Evolutionary conservation across 92 coral and sea anemone species (phyloP), one percentile per base, ranked within the genome.

Genomic region (Epizoanthus ramosus): DNA sequence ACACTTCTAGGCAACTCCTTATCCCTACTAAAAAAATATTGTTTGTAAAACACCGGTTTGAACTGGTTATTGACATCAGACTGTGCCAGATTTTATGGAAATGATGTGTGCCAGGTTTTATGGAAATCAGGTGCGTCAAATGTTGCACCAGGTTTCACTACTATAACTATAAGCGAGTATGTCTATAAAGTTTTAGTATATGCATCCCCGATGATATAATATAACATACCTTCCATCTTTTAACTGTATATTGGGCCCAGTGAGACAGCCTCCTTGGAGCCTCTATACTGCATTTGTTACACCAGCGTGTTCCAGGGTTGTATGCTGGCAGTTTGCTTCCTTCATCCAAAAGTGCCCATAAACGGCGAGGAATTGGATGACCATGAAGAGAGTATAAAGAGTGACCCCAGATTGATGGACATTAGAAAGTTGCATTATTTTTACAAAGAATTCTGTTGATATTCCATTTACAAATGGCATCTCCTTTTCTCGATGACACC

Each of bases 281-380:
- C 59, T 83, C 80, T 9, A 19, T 83, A 12, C 73, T 0, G 35
- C 87, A 83, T 73, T 59, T 83, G 80, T 72, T 83, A 22, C 87
- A 72, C 74, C 80, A 72, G 65, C 80, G 64, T 83, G 80, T 73
- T 69, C 80, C 87, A 73, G 80, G 73, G 24, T 83, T 59, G 69
- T 72, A 80, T n/a, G 7, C 14, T 13, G 73, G 35, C 6, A 66
- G 8, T 24, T 79, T 83, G 43, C 53, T 71, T 56, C 87, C 87
- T 57, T 84, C 67, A 22, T 74, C 68, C 2, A 74, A 72, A 74
- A 64, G 61, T 64, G 18, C 35, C 57, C 25, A 84, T 7, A 53
- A 25, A 31, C n/a, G 75, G 47, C 67, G 41, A 17, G 83, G 69
- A 24, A 76, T 52, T 4, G 65, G 57, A 7, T 65, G 63, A 25